A percentile compares a stretch with the other conserved stretches of the same genome.
Conservation (phyloP, 2,888 invertebrate species). For the Lepeophtheirus nordmannii region DNA sequence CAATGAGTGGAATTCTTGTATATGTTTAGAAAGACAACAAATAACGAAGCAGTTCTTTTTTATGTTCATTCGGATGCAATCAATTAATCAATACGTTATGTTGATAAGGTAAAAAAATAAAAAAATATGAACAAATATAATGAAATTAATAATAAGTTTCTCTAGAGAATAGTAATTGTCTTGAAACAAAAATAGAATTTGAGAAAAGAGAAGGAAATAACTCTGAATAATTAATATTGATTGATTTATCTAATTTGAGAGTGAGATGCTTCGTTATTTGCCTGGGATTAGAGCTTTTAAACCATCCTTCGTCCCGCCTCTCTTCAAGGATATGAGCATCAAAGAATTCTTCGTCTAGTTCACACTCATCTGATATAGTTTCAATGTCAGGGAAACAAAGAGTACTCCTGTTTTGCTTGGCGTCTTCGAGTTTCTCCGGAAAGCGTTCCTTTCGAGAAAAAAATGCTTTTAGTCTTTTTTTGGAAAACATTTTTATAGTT, state of each 20-base stretch:
- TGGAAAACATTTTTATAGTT: not conserved
- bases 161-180: too few species aligned
- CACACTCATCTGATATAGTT: not conserved
- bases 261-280: not conserved
- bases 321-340: slow-evolving; percentile 8
- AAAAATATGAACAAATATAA: too few species aligned
- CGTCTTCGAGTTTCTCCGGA: slow-evolving; percentile 9
- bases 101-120: too few species aligned
- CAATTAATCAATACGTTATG: too few species aligned
- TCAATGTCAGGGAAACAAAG: slow-evolving; percentile 10
- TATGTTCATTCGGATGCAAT: too few species aligned
- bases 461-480: not conserved
- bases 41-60: too few species aligned
- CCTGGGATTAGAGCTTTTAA: not conserved
- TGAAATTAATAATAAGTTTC: too few species aligned
- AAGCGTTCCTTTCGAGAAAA: slow-evolving; percentile 11
- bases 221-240: too few species aligned
- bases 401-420: not conserved
- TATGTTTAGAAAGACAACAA: not conserved
- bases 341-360: not conserved
- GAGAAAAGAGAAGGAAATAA: too few species aligned
- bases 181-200: too few species aligned
- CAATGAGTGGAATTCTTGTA: slow-evolving; percentile 4
- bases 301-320: slow-evolving; percentile 12
- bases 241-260: not conserved